Percentiles rank a stretch among this genome's conserved stretches.
These are phyloP conservation scores for Phyllostomus discolor DNA, from an alignment of 2,113 vertebrate species.

Conservation along the genomic window DNA sequence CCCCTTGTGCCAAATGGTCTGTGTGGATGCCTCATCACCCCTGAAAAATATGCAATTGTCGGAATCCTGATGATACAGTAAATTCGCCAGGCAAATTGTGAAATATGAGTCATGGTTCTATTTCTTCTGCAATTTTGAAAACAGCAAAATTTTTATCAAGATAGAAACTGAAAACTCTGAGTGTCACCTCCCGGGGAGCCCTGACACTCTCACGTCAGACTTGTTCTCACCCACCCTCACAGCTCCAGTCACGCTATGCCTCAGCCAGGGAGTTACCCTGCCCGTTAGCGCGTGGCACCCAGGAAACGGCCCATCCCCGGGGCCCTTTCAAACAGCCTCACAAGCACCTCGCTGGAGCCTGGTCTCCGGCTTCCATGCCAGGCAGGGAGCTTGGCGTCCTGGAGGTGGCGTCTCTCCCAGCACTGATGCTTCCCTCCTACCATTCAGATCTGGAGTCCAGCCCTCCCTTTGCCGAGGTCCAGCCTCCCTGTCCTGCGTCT, in stretches of 20 bases:
- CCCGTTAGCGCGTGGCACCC: not conserved
- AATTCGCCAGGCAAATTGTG: not conserved
- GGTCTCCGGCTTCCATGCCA: not conserved
- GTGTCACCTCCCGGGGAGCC: slow-evolving; percentile 16
- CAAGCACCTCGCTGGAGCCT: not conserved
- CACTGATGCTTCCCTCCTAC: not conserved
- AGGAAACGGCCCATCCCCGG: not conserved
- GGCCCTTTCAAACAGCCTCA: not conserved
- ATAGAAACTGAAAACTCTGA: slow-evolving; percentile 62
- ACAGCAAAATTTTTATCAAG: slow-evolving; percentile 52
- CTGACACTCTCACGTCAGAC: not conserved
- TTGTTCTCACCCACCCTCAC: not conserved
- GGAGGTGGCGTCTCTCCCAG: not conserved
- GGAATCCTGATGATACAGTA: not conserved
- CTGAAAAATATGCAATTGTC: not conserved
- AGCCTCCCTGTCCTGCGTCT: not conserved
- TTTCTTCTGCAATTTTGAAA: slow-evolving; percentile 43
- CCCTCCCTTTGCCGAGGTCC: not conserved
- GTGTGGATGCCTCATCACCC: not conserved
- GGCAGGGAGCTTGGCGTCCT: not conserved
- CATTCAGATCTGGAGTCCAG: not conserved
- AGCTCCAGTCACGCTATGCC: slow-evolving; percentile 41
- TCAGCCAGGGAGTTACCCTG: not conserved
- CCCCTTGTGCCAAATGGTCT: not conserved
- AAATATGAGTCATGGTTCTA: slow-evolving; percentile 57